Evolutionary conservation across 2,888 invertebrate species (phyloP), one percentile per base, ranked within the genome.

Genomic region (Lasiommata megera): DNA sequence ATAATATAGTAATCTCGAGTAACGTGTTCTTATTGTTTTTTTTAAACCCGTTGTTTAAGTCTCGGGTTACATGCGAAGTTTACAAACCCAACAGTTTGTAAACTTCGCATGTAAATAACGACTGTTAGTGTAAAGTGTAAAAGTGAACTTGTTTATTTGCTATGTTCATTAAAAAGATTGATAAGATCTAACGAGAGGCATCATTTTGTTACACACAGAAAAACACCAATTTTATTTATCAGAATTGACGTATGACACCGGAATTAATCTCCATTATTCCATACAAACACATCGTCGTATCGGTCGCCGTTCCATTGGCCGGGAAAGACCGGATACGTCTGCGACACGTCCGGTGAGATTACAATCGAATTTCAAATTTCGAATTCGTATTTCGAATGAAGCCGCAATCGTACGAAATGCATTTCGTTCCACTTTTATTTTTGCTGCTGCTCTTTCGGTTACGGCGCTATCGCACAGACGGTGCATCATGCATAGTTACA

Each of bases 291-390:
- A 16, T 37, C 40, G 52, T 53, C 36, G 18, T 40, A 60, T 54
- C 34, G 50, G 54, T 48, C 34, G 50, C 38, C 41, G 52, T 56
- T 50, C 56, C 46, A 56, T 51, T 62, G 51, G 38, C 31, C 48
- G 40, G 41, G 41, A 51, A 54, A 50, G 51, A 51, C 63, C 63
- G 65, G 65, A 65, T 59, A 63, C 59, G 65, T 67, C 67, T 64
- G 63, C 65, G 63, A 46, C 57, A 58, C 64, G 55, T 66, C 61
- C 63, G 63, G 60, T 62, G 44, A 51, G 60, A 67, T 61, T 56
- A 58, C 63, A 62, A 67, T 67, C 67, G 61, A 67, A 66, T 66
- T 66, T 68, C 64, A 67, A 66, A 67, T 66, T 63, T 65, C 66
- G 56, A 60, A 64, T 56, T 62, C 59, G 60, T 57, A 55, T 60